Percentiles rank a stretch among this genome's conserved stretches.
Evolutionary conservation across 2,113 vertebrate genomes (phyloP).

Genomic region (Paracyprichromis sp.): DNA sequence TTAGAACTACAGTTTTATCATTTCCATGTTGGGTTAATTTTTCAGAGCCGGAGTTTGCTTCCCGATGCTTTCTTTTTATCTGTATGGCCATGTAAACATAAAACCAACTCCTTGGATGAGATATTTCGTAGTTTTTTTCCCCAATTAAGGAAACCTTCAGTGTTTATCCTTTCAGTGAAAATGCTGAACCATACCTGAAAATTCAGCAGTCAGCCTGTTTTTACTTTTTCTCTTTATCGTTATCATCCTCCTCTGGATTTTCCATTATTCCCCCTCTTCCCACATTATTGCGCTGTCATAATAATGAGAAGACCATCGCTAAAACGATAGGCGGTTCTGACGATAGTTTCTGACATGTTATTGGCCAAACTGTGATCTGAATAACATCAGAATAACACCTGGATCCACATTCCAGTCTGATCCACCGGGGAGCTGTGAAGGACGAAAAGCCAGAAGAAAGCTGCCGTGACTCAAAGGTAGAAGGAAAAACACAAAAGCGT

Average conservation of each 20-base stretch:
- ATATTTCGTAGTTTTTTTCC: fast-evolving
- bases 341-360: not conserved
- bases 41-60: not conserved
- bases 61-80: not conserved
- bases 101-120: not conserved
- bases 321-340: not conserved
- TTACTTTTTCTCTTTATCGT: not conserved
- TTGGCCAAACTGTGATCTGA: not conserved
- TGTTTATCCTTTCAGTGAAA: not conserved
- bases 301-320: conserved; percentile 1
- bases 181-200: not conserved
- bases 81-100: not conserved
- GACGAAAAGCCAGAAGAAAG: conserved; percentile 6
- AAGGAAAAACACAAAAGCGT: not conserved
- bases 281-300: not conserved
- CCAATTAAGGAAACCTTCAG: not conserved
- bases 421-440: conserved; percentile 4
- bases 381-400: not conserved
- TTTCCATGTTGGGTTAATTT: not conserved
- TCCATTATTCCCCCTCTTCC: not conserved
- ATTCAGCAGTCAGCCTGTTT: not conserved
- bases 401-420: not conserved
- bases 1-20: not conserved
- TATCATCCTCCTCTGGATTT: not conserved
- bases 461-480: conserved; percentile 2